Base-by-base conservation (phyloP, 2,888 invertebrate genomes). In the Dryomyza anilis region DNA sequence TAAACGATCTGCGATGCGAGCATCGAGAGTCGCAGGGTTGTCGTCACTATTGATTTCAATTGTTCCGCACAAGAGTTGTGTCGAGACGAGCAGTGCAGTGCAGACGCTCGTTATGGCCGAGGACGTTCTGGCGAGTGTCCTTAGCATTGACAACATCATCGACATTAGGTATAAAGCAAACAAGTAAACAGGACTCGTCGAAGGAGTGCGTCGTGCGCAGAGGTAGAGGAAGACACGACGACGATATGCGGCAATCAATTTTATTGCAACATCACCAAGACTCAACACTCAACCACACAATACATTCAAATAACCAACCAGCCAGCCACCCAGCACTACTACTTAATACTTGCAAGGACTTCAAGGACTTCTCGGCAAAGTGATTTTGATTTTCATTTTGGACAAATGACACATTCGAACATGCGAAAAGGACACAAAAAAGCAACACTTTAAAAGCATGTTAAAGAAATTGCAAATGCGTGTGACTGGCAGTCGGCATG, bases 201-300 rank as follows among this genome's bases (percentile, higher is more conserved):
- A n/a, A n/a, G n/a, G n/a, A 39, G 39, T 39, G 39, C 4, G 4
- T 12, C n/a, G 21, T 2, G 25, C 3, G 21, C 8, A 33, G 21
- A 10, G 33, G 21, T 30, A 12, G 53, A 29, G 29, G 19, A 53
- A 19, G 29, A 43, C n/a, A n/a, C 10, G 25, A 27, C 8, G 46
- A 45, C 33, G 58, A 45, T 25, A 58, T 45, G 45, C 45, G 50
- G 36, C 48, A 50, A 48, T 60, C 48, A 50, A 60, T 60, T 61
- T 61, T 61, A 61, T 61, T 52, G 39, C 53, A 50, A n/a, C 36
- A 60, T 60, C 60, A 52, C 33, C 23, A 7, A n/a, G 7, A 33
- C 36, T 36, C 23, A 43, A 27, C 33, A 2, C 39, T 12, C n/a
- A n/a, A n/a, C n/a, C n/a, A n/a, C n/a, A n/a, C n/a, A n/a, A n/a